Evolutionary conservation across 2,888 invertebrate species (phyloP).

Genomic region (Cataglyphis livida): DNA sequence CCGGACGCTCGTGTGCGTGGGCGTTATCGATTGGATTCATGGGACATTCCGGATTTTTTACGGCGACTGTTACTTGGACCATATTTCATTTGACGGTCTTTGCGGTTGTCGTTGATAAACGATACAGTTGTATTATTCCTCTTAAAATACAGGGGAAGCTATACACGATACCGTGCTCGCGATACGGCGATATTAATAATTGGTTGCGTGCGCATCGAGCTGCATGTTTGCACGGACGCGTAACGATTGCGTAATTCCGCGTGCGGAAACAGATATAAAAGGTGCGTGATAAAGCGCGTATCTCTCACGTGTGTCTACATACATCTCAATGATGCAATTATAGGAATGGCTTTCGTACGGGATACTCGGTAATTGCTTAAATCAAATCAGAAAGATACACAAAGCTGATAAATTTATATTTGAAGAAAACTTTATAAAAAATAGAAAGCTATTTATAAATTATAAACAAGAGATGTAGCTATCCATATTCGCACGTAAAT

Average conservation of each 20-base stretch:
- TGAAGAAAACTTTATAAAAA: not conserved
- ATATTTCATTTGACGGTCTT: slow-evolving; percentile 81
- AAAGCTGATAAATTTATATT: not conserved
- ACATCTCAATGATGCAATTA: slow-evolving; percentile 13
- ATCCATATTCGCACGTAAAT: not conserved
- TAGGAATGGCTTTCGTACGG: not conserved
- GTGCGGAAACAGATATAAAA: slow-evolving; percentile 41
- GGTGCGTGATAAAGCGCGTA: slow-evolving; percentile 32
- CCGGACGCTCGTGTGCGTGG: slow-evolving; percentile 68
- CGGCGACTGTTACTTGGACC: slow-evolving; percentile 75
- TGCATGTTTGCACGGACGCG: slow-evolving; percentile 46
- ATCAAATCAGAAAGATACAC: not conserved
- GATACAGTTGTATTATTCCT: slow-evolving; percentile 77
- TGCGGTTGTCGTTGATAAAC: slow-evolving; percentile 82
- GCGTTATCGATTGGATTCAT: slow-evolving; percentile 81
- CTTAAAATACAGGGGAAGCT: slow-evolving; percentile 59
- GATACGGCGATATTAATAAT: slow-evolving; percentile 69
- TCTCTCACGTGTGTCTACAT: not conserved
- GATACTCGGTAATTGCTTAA: not conserved
- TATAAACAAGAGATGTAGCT: not conserved
- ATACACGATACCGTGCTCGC: slow-evolving; percentile 35
- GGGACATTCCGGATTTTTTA: slow-evolving; percentile 77
- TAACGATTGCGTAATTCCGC: slow-evolving; percentile 65
- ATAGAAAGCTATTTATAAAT: not conserved
- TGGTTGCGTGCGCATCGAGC: slow-evolving; percentile 58